Evolutionary conservation across 2,888 invertebrate species (phyloP), one percentile per base, ranked within the genome.

Genomic region (Epiblema foenella): DNA sequence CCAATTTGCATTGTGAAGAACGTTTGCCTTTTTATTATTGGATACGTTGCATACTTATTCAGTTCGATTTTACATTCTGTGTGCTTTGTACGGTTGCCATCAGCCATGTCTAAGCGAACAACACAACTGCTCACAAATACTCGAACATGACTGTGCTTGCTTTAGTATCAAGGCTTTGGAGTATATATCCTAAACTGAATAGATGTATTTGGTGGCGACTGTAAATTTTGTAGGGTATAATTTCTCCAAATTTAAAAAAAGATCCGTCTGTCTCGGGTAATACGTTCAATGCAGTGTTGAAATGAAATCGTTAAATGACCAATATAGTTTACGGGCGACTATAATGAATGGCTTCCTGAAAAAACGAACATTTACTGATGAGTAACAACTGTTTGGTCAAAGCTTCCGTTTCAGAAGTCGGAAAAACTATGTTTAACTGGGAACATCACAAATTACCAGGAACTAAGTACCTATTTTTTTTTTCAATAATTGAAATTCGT

Each of bases 241-340:
- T 39, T 64, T 37, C 20, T 9, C 52, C 37, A 39, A 9, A 39
- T 39, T 64, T 24, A 39, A n/a, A 39, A n/a, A 15, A 15, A 64
- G n/a, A 52, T 52, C 33, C 11, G 49, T 51, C 2, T 37, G 33
- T 37, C 24, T 11, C 11, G 15, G 37, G 33, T 17, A 12, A 51
- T 37, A 52, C 49, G 18, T 54, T 12, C 20, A 51, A 52, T 39
- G 39, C 12, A 51, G 39, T 54, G 64, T 15, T 64, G 54, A 64
- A 64, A 64, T 54, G 64, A 10, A 24, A 52, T 63, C 63, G 64
- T 64, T 64, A 54, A 64, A 64, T 64, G 52, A 64, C 64, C 64
- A 64, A 64, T 64, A 64, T 54, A 64, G 64, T 64, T 54, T 64
- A 54, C 39, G 37, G 11, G 37, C 64, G 11, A 64, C 54, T 64